These are phyloP conservation scores for Muntiacus muntjak DNA, from an alignment of 2,113 vertebrate species.

Conservation along the genomic window DNA sequence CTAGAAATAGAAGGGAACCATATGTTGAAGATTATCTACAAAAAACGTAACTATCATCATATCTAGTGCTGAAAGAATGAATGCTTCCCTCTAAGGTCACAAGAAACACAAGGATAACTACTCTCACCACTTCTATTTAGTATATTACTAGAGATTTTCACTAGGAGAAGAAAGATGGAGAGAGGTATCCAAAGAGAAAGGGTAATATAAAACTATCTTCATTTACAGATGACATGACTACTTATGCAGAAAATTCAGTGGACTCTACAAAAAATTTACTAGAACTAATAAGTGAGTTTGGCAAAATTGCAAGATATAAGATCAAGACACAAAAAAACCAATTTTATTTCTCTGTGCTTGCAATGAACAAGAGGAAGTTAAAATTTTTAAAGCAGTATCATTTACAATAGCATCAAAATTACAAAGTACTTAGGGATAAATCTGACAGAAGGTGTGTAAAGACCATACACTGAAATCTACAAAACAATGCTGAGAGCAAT, in stretches of 20 bases:
- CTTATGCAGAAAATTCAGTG: not conserved
- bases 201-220: not conserved
- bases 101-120: not conserved
- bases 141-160: not conserved
- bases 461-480: not conserved
- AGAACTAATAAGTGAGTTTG: not conserved
- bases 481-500: not conserved
- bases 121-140: not conserved
- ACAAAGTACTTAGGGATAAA: not conserved
- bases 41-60: not conserved
- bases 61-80: not conserved
- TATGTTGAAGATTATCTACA: not conserved
- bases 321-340: not conserved
- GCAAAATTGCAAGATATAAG: not conserved
- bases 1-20: not conserved
- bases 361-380: not conserved
- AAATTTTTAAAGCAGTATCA: not conserved
- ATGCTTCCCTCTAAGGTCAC: not conserved
- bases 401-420: not conserved
- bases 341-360: not conserved
- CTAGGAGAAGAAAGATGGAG: not conserved
- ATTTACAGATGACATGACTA: not conserved
- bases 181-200: not conserved
- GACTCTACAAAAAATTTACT: not conserved
- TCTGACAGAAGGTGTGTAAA: not conserved